Percentiles rank a stretch among this genome's conserved stretches.
Evolutionary conservation across 2,797 vertebrate genomes (phyloP).

Genomic region (Mormyrops boulengeri): DNA sequence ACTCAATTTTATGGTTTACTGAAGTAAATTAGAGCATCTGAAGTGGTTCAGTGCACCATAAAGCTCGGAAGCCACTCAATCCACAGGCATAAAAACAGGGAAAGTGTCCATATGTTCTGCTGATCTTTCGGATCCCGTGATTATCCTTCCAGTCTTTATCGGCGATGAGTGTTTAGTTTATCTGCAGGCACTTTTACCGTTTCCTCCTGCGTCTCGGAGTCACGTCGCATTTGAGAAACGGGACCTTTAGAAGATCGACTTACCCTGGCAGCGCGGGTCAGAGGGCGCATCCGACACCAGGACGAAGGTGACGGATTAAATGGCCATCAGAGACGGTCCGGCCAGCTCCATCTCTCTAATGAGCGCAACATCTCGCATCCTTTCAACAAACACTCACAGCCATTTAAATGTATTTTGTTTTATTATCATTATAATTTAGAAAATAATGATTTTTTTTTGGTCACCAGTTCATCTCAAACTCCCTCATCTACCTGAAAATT

Average conservation of each 20-base stretch:
- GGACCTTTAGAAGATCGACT: background rate
- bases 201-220: background rate
- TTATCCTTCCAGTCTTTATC: background rate
- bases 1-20: background rate
- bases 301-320: background rate
- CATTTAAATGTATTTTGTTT: background rate
- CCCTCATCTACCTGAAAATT: conserved; percentile 24
- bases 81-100: background rate
- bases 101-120: background rate
- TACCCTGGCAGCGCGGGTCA: background rate
- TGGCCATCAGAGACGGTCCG: background rate
- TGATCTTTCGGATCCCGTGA: background rate
- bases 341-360: background rate
- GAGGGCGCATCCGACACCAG: background rate
- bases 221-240: background rate
- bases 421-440: conserved; percentile 6
- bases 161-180: background rate
- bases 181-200: background rate
- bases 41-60: background rate
- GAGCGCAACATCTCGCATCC: conserved; percentile 23
- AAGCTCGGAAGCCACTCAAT: background rate
- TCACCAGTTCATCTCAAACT: conserved; percentile 7
- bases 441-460: background rate
- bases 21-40: background rate
- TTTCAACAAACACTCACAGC: background rate